Percentiles rank a stretch among this genome's conserved stretches.
Conservation (phyloP, 1,140 invertebrate genomes). For the Drosophila rufa region DNA sequence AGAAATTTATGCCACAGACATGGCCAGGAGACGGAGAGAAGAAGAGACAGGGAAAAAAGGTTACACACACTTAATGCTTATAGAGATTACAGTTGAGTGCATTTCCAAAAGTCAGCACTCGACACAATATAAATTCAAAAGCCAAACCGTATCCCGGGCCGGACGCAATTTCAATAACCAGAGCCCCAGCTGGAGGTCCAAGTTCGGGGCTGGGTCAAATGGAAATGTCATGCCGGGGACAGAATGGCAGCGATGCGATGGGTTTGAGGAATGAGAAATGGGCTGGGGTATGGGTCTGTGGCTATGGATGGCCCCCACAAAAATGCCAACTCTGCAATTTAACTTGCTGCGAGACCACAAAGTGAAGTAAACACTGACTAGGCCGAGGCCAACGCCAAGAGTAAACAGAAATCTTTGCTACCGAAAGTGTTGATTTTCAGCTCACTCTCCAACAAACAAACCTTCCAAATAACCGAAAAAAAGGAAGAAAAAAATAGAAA, state of each 20-base stretch:
- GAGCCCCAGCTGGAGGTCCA: constrained; percentile 64
- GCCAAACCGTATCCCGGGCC: constrained; percentile 43
- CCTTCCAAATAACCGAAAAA: constrained; percentile 18
- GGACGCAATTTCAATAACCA: constrained; percentile 69
- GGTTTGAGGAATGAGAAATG: not conserved
- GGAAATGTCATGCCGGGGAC: constrained; percentile 59
- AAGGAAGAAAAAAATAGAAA: not conserved
- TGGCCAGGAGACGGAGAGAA: too few relatives aligned
- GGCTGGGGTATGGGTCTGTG: not conserved
- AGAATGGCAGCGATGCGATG: constrained; percentile 17
- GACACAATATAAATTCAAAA: constrained; percentile 77
- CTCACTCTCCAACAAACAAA: constrained; percentile 30
- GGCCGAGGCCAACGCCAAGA: constrained; percentile 43
- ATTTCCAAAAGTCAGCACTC: constrained; percentile 76
- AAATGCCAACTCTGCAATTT: constrained; percentile 75
- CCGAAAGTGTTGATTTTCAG: constrained; percentile 65
- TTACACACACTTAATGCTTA: constrained; percentile 66
- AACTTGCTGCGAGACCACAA: constrained; percentile 60
- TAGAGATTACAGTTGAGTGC: constrained; percentile 74
- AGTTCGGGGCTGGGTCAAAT: constrained; percentile 65
- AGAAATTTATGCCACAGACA: constrained; percentile 51
- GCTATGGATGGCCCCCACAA: constrained; percentile 5
- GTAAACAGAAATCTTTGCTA: constrained; percentile 46
- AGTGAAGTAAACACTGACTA: constrained; percentile 64
- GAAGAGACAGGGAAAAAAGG: constrained; percentile 30